A percentile compares a stretch with the other conserved stretches of the same genome.
Conservation (phyloP, 1,140 invertebrate genomes). For the Psilanteris sp. region DNA sequence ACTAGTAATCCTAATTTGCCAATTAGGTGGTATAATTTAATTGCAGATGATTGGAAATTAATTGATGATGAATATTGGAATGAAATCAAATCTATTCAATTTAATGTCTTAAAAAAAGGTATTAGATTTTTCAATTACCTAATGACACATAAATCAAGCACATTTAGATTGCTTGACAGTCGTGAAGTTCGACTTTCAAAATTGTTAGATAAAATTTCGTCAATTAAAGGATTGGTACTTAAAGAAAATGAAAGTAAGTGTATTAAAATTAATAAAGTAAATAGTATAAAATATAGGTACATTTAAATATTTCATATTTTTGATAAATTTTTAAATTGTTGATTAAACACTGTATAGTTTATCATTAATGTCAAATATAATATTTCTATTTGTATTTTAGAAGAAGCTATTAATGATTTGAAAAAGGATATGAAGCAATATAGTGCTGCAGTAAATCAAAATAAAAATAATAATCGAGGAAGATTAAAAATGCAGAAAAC, state of each 20-base stretch:
- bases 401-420: conserved; percentile 35
- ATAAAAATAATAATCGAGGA: not conserved
- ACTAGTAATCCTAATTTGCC: not conserved
- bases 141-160: conserved; percentile 69
- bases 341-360: too few species aligned
- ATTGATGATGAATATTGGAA: conserved; percentile 61
- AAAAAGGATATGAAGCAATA: conserved; percentile 19
- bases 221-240: conserved; percentile 65
- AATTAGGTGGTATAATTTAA: conserved; percentile 3
- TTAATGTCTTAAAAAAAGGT: conserved; percentile 67
- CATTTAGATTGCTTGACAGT: conserved; percentile 67
- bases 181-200: conserved; percentile 69
- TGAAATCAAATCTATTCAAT: conserved; percentile 62
- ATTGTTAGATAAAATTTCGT: conserved; percentile 67
- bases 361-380: conserved; percentile 1
- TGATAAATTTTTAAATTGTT: too few species aligned
- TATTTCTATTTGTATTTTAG: conserved; percentile 22
- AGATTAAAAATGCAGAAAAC: conserved; percentile 7
- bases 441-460: not conserved
- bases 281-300: too few species aligned
- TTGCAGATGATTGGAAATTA: conserved; percentile 47
- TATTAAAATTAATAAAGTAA: too few species aligned
- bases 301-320: too few species aligned
- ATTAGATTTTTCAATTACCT: conserved; percentile 72
- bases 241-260: conserved; percentile 72